Percentiles rank a stretch among this genome's conserved stretches.
phyloP scores from a whole-genome alignment of 2,797 vertebrate genomes.

The Danio kyathit region DNA sequence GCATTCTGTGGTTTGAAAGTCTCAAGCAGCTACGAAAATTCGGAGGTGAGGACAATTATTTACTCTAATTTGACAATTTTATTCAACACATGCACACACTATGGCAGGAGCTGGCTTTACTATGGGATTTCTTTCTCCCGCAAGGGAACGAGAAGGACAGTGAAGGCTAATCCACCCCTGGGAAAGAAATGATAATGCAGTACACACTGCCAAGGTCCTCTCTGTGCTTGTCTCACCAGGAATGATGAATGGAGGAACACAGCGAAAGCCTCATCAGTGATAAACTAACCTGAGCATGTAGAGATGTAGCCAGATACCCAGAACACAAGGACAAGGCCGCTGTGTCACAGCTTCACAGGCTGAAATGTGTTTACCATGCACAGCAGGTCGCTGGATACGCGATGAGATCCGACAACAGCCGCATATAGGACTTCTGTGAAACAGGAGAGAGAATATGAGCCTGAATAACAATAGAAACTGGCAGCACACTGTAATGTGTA shows the following conservation, averaged over 20 bases:
- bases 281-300: slow-evolving; percentile 74
- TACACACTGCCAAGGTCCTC: slow-evolving; percentile 74
- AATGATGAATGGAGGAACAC: slow-evolving; percentile 78
- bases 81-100: slow-evolving; percentile 13
- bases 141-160: slow-evolving; percentile 48
- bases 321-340: slow-evolving; percentile 76
- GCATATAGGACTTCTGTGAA: neutral
- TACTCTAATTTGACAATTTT: slow-evolving; percentile 12
- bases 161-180: slow-evolving; percentile 66
- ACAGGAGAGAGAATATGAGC: neutral
- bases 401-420: slow-evolving; percentile 45
- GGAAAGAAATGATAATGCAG: slow-evolving; percentile 71
- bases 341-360: slow-evolving; percentile 58
- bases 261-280: slow-evolving; percentile 76
- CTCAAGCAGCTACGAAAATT: neutral
- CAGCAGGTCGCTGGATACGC: slow-evolving; percentile 26
- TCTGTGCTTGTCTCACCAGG: slow-evolving; percentile 68
- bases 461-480: neutral
- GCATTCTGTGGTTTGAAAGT: neutral
- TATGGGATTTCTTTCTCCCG: neutral
- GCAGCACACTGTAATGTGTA: neutral
- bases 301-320: slow-evolving; percentile 60
- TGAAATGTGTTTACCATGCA: slow-evolving; percentile 57
- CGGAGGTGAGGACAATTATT: slow-evolving; percentile 10
- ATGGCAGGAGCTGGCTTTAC: slow-evolving; percentile 1